phyloP scores from a whole-genome alignment of 1,140 invertebrate species.

The Cyphomyrmex costatus region DNA sequence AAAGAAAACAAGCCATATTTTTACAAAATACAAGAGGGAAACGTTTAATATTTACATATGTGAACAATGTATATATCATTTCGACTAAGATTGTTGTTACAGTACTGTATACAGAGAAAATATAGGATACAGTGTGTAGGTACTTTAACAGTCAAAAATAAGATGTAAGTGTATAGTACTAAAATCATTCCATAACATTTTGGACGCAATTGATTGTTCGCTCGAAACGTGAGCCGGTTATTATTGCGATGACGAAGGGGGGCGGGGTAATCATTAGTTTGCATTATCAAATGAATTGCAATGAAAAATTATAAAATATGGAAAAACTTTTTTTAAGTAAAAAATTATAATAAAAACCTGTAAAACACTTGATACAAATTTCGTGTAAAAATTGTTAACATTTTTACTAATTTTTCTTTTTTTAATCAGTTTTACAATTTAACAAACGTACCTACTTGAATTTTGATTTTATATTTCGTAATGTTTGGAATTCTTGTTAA shows the following conservation, averaged over 20 bases:
- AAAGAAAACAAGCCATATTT: conserved; percentile 50
- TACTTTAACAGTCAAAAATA: conserved; percentile 23
- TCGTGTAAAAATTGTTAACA: neutral
- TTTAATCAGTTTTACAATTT: neutral
- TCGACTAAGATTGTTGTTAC: conserved; percentile 43
- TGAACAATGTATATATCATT: conserved; percentile 72
- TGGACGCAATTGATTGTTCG: conserved; percentile 62
- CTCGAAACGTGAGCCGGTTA: conserved; percentile 5
- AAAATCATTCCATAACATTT: conserved; percentile 56
- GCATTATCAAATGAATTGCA: neutral
- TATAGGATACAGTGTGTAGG: conserved; percentile 24
- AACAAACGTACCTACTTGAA: neutral
- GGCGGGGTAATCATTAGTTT: neutral
- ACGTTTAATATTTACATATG: conserved; percentile 79
- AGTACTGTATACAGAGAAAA: conserved; percentile 42
- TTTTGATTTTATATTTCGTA: neutral
- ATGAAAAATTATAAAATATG: neutral
- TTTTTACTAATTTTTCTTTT: neutral
- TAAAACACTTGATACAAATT: neutral
- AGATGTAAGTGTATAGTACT: conserved; percentile 25
- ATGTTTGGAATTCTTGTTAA: neutral
- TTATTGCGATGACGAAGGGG: neutral
- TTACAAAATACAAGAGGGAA: conserved; percentile 80
- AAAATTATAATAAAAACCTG: neutral
- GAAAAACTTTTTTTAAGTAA: neutral